Evolutionary conservation across 2,113 vertebrate species (phyloP).

Genomic region (Hirundichthys speculiger): DNA sequence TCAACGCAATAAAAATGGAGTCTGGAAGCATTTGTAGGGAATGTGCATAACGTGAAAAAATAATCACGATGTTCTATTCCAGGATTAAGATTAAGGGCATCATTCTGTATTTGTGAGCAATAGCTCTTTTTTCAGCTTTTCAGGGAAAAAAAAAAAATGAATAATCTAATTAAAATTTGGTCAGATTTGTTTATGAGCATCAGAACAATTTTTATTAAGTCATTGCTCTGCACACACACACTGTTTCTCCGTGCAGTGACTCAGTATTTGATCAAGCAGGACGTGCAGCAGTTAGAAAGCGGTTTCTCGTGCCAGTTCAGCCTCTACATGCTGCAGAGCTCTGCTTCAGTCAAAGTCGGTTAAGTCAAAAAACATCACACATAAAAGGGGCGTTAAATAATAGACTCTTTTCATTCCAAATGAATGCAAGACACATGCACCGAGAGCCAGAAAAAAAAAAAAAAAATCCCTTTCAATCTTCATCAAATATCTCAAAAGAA

Average conservation of each 20-base stretch:
- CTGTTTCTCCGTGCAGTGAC: background rate
- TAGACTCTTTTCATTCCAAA: slow-evolving; percentile 28
- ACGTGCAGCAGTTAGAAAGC: background rate
- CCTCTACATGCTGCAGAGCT: background rate
- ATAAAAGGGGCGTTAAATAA: slow-evolving; percentile 29
- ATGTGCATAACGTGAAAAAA: no score
- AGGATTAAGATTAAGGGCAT: no score
- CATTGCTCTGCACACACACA: background rate
- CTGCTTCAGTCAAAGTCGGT: slow-evolving; percentile 8
- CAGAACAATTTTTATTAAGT: no score
- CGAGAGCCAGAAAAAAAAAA: background rate
- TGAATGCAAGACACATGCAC: slow-evolving; percentile 2
- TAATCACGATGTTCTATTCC: no score
- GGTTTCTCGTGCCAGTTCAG: slow-evolving; percentile 1
- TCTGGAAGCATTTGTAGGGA: no score
- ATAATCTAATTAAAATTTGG: no score
- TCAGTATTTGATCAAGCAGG: background rate
- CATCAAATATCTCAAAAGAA: slow-evolving; percentile 5
- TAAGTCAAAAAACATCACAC: slow-evolving; percentile 11
- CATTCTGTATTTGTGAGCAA: no score
- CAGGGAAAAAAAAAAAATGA: no score
- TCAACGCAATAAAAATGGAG: no score
- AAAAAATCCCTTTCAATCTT: background rate
- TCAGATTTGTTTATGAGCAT: no score
- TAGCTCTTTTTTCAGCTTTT: no score